phyloP scores from a whole-genome alignment of 2,888 invertebrate genomes.

The Pheosia tremula region DNA sequence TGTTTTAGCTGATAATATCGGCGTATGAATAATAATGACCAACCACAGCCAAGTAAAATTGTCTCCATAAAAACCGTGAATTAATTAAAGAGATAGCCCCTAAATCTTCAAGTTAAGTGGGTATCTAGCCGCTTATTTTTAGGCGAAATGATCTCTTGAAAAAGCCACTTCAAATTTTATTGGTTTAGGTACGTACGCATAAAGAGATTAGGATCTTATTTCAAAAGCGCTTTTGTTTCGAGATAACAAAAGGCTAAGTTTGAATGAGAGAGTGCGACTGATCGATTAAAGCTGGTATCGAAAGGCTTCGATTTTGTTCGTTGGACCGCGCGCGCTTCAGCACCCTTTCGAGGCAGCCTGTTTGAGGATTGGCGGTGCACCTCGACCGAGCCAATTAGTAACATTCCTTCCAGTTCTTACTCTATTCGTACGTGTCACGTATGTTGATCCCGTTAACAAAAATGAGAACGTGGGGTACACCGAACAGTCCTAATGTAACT shows the following conservation, averaged over 20 bases:
- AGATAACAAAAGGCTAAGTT: conserved; percentile 41
- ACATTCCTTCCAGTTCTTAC: conserved; percentile 26
- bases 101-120: conserved; percentile 30
- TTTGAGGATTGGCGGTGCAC: conserved; percentile 21
- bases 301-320: conserved; percentile 23
- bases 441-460: conserved; percentile 25
- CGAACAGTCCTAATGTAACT: conserved; percentile 19
- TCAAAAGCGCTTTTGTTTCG: conserved; percentile 39
- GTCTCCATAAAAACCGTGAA: conserved; percentile 29
- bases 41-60: conserved; percentile 24
- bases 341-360: conserved; percentile 11
- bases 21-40: background rate
- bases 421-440: conserved; percentile 29
- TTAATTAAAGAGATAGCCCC: conserved; percentile 31
- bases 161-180: conserved; percentile 34
- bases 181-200: conserved; percentile 34
- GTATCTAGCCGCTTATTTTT: conserved; percentile 32
- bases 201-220: conserved; percentile 41
- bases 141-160: conserved; percentile 30
- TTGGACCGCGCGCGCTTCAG: conserved; percentile 15
- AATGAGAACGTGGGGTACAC: conserved; percentile 21
- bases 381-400: conserved; percentile 32
- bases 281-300: conserved; percentile 34
- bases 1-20: background rate
- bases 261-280: conserved; percentile 36